phyloP scores from a whole-genome alignment of 2,888 invertebrate genomes.

The Noctua fimbriata region DNA sequence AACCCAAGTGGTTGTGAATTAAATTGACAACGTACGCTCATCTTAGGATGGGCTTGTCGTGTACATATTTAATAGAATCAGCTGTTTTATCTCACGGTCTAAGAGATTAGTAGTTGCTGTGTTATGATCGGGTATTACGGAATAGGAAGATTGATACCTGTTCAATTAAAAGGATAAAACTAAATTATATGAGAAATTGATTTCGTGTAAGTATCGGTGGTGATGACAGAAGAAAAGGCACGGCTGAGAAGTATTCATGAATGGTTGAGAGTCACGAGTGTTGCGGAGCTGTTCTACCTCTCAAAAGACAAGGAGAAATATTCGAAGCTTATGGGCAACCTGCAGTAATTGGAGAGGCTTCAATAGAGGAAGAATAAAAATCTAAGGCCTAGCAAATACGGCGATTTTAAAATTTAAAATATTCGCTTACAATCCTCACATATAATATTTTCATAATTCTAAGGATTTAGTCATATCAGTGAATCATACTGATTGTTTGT shows the following conservation, averaged over 20 bases:
- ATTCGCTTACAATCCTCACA: too few relatives aligned
- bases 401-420: too few relatives aligned
- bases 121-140: not conserved
- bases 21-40: conserved; percentile 54
- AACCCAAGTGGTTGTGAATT: conserved; percentile 51
- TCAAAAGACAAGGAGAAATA: not conserved
- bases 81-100: conserved; percentile 45
- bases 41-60: conserved; percentile 38
- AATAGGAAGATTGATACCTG: not conserved
- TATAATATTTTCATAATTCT: too few relatives aligned
- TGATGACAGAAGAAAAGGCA: not conserved
- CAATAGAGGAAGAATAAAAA: not conserved
- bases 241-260: not conserved
- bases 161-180: not conserved
- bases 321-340: not conserved
- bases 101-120: conserved; percentile 17
- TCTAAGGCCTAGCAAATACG: too few relatives aligned
- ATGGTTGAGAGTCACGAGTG: not conserved
- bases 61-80: conserved; percentile 51
- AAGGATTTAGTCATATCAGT: too few relatives aligned
- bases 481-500: too few relatives aligned
- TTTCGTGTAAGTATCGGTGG: not conserved
- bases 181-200: not conserved
- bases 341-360: not conserved
- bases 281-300: not conserved